Evolutionary conservation across 2,113 vertebrate species (phyloP).

Genomic region (Fukomys damarensis): DNA sequence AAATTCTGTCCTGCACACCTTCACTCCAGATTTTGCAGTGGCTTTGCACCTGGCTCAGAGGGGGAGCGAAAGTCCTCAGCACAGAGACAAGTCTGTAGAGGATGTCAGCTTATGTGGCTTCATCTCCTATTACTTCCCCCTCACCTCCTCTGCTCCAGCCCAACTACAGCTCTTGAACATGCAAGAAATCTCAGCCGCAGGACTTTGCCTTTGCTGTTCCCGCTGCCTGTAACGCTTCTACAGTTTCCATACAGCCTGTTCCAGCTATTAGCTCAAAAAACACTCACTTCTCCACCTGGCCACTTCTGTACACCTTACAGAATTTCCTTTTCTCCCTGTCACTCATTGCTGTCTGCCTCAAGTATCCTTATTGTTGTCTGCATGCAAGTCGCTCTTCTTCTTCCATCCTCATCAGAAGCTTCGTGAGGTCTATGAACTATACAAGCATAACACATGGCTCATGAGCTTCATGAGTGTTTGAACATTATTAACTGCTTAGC

Average conservation of each 20-base stretch:
- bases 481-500: background rate
- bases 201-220: background rate
- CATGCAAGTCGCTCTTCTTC: background rate
- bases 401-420: background rate
- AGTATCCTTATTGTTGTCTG: background rate
- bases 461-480: background rate
- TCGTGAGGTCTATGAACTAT: background rate
- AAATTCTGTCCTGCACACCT: background rate
- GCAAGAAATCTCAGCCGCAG: background rate
- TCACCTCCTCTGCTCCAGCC: background rate
- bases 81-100: background rate
- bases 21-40: background rate
- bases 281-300: too few relatives aligned
- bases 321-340: accelerated
- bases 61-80: background rate
- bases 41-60: background rate
- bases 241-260: background rate
- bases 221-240: background rate
- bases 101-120: background rate
- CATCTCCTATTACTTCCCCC: background rate
- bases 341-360: background rate
- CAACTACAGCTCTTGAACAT: background rate
- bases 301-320: background rate
- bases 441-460: background rate
- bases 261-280: background rate